phyloP scores from a whole-genome alignment of 2,888 invertebrate species.

The Melipona bicolor region DNA sequence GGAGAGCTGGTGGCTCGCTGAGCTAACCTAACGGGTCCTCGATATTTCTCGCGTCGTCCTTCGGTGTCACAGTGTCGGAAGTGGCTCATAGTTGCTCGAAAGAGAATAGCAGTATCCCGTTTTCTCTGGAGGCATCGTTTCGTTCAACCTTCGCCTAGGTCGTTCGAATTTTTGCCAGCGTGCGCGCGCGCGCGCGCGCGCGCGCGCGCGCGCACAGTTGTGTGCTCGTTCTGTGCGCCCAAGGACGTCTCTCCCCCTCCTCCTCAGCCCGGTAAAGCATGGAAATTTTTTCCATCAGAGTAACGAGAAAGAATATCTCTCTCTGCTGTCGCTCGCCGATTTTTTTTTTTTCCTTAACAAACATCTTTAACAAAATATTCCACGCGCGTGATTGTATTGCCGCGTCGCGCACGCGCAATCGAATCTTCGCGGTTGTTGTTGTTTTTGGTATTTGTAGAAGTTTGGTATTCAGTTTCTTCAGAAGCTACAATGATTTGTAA shows the following conservation, averaged over 20 bases:
- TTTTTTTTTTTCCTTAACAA: background rate
- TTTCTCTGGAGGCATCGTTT: slow-evolving; percentile 57
- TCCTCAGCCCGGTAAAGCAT: no score
- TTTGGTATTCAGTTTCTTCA: no score
- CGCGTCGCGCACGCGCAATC: no score
- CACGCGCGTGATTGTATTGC: no score
- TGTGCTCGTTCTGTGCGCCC: background rate
- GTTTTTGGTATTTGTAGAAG: no score
- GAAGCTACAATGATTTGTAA: no score
- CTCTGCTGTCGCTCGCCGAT: background rate
- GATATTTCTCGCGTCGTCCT: slow-evolving; percentile 56
- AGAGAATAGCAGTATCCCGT: slow-evolving; percentile 59
- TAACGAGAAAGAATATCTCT: background rate
- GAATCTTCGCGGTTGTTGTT: no score
- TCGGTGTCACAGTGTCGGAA: slow-evolving; percentile 56
- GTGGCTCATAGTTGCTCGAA: slow-evolving; percentile 48
- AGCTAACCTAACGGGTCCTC: slow-evolving; percentile 63
- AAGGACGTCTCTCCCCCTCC: slow-evolving; percentile 3
- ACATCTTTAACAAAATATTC: no score
- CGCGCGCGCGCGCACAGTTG: no score
- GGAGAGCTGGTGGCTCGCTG: slow-evolving; percentile 16
- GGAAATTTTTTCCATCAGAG: background rate
- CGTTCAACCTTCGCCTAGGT: slow-evolving; percentile 62
- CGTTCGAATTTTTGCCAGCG: slow-evolving; percentile 33
- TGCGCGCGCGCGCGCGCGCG: background rate